Base-by-base conservation (phyloP, 2,888 invertebrate species). In the Rhagium mordax region DNA sequence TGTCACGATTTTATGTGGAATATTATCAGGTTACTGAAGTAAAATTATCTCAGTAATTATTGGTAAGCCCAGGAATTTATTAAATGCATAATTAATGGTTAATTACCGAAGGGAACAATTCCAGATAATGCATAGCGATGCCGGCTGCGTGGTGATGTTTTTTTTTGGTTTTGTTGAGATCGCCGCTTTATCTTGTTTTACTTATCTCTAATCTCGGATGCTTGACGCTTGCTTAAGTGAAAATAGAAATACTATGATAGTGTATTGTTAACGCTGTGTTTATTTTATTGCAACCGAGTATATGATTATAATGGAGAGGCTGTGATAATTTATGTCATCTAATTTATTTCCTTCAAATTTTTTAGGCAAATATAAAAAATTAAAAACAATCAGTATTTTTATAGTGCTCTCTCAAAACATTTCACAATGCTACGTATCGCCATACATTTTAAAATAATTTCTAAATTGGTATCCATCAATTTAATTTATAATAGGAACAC, bases 1-100 rank as follows among this genome's bases (percentile, higher is more conserved):
- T 88, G 88, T 88, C 88, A 88, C 88, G 88, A 88, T 87, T 88
- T 87, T 87, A 87, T 87, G 87, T 86, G 84, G 87, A 86, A 87
- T 87, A 88, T 87, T 87, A 87, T 87, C 87, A 83, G 86, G 86
- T 87, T 86, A 87, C 87, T 82, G 83, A 83, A 84, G 84, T 79
- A 80, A 81, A 85, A 87, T 86, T 87, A 86, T 86, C 85, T 86
- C 82, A 79, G 85, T 87, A 88, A 88, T 87, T 88, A 87, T 87
- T 85, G 86, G 86, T 83, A 78, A 84, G 86, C 84, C 84, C 73
- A 78, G 82, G 86, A 87, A 87, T 87, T 86, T 86, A 87, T 86
- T 86, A 87, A 87, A 84, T 86, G 86, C 86, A 86, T 87, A 88
- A 88, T 88, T 87, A 87, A 86, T 84, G 85, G 84, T 85, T 86